Evolutionary conservation across 2,888 invertebrate species (phyloP), one percentile per base, ranked within the genome.

Genomic region (Pterostichus madidus): DNA sequence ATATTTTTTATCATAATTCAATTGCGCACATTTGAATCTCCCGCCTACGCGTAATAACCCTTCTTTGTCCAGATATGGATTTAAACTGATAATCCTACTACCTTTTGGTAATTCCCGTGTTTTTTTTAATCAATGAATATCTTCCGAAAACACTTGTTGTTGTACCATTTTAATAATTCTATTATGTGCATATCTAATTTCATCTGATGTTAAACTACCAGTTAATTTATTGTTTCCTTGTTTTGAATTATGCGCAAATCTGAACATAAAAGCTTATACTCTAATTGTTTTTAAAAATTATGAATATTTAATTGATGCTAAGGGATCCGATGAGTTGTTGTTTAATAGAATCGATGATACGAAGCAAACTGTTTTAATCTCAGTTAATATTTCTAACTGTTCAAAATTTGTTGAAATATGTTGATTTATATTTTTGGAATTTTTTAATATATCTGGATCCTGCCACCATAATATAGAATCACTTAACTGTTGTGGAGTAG

Each of bases 21-120:
- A 5, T 2, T 3, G n/a, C 31, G 76, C 7, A 32, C 31, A 4
- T 53, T 15, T 5, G n/a, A 76, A 10, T 5, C 76, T 31, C 2
- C 76, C 76, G 11, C 53, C 53, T 5, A 76, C 76, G 8, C 53
- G 49, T n/a, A 76, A 53, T 13, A 53, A 13, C 5, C 53, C 53
- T 6, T 76, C 31, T 49, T 52, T 53, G n/a, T 76, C 76, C 0
- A 76, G 11, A 53, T 31, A 76, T 53, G 32, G 52, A 76, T 76
- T 49, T 31, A 76, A 53, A 7, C 8, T 31, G 7, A 6, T 8
- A 15, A 52, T 15, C 49, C 13, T 46, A 46, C 75, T 75, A 10
- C 1, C n/a, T 15, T 71, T n/a, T 39, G 46, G 44, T 35, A 35
- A 46, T 5, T 46, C 75, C 0, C 35, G 1, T 0, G 10, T 32